These are phyloP conservation scores for Proterorhinus semilunaris DNA, from an alignment of 2,113 vertebrate species.

Conservation along the genomic window DNA sequence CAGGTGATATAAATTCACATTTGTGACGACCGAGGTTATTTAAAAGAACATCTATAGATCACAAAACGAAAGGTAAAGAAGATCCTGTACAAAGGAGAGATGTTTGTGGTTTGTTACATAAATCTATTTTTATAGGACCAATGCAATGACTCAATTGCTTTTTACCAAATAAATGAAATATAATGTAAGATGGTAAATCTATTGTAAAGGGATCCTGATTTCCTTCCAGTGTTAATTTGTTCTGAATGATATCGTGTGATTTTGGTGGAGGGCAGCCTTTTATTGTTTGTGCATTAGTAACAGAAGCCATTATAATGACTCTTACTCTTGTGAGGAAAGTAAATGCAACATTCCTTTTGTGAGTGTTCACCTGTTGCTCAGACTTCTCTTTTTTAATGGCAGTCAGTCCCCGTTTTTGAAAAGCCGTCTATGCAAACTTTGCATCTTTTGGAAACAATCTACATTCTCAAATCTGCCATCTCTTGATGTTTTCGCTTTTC, in stretches of 20 bases:
- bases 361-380: constrained; percentile 41
- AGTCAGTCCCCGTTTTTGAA: constrained; percentile 64
- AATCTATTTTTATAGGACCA: constrained; percentile 72
- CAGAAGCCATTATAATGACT: constrained; percentile 58
- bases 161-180: constrained; percentile 69
- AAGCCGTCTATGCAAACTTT: constrained; percentile 94
- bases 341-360: constrained; percentile 57
- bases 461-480: constrained; percentile 74
- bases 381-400: constrained; percentile 49
- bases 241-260: constrained; percentile 7
- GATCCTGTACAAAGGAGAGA: constrained; percentile 5
- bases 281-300: constrained; percentile 46
- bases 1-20: constrained; percentile 11
- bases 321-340: constrained; percentile 31
- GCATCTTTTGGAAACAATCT: constrained; percentile 82
- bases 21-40: neutral
- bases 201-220: constrained; percentile 25
- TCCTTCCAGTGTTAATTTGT: constrained; percentile 16
- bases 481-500: constrained; percentile 59
- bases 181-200: constrained; percentile 38
- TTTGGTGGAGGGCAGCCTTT: constrained; percentile 25
- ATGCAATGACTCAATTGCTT: constrained; percentile 63
- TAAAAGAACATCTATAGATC: neutral
- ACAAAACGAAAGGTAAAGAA: neutral
- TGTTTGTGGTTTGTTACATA: constrained; percentile 32